Conservation (phyloP, 2,888 invertebrate species). For the Therioaphis trifolii region DNA sequence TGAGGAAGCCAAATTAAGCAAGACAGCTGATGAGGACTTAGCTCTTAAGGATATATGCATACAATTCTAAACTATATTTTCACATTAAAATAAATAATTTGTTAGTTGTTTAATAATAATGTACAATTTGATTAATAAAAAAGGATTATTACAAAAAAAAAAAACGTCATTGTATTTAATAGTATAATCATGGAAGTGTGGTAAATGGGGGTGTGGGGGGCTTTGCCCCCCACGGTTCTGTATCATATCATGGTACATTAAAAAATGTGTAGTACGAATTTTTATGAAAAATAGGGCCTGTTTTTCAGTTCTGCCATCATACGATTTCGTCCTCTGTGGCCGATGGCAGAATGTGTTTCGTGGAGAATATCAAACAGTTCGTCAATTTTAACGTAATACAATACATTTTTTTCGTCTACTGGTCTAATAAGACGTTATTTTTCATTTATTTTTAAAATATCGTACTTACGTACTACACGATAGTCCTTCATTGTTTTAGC, state of each 20-base stretch:
- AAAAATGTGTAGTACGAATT: too few species aligned
- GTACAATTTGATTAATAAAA: slow-evolving; percentile 3
- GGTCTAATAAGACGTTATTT: too few species aligned
- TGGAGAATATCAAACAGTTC: too few species aligned
- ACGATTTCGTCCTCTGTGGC: too few species aligned
- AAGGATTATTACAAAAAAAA: slow-evolving; percentile 13
- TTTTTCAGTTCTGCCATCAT: too few species aligned
- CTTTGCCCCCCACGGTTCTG: background rate
- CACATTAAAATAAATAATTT: background rate
- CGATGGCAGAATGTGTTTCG: too few species aligned
- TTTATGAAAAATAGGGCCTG: too few species aligned
- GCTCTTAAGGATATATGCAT: slow-evolving; percentile 6
- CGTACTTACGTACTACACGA: too few species aligned
- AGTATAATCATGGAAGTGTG: slow-evolving; percentile 20
- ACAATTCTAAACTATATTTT: slow-evolving; percentile 20
- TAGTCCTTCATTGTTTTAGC: too few species aligned
- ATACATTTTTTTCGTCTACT: too few species aligned
- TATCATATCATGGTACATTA: background rate
- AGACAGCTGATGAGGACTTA: slow-evolving; percentile 39
- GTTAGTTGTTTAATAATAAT: background rate
- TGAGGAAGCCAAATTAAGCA: slow-evolving; percentile 29
- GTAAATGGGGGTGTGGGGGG: background rate
- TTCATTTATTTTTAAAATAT: too few species aligned
- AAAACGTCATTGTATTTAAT: slow-evolving; percentile 18
- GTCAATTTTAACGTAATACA: too few species aligned